Evolutionary conservation across 2,113 vertebrate species (phyloP).

Genomic region (Pseudopodoces humilis): DNA sequence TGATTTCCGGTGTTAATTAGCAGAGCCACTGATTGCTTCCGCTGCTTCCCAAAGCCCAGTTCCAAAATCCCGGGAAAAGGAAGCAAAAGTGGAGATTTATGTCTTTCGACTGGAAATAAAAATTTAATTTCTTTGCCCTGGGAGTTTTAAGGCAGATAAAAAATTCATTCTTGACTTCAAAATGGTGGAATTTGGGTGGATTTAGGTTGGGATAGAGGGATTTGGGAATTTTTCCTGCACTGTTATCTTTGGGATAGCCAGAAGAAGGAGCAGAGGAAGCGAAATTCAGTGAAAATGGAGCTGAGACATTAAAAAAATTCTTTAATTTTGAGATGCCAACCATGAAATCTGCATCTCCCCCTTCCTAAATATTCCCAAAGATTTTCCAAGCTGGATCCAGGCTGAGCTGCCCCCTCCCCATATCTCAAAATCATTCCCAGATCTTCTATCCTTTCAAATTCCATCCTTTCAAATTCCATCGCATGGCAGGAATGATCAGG

Average conservation of each 20-base stretch:
- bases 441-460: background rate
- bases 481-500: background rate
- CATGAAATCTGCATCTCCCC: background rate
- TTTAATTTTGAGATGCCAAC: background rate
- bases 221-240: background rate
- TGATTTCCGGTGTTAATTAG: background rate
- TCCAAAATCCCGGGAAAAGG: background rate
- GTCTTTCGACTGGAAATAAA: background rate
- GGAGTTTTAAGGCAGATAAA: background rate
- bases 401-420: background rate
- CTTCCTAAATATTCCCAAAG: background rate
- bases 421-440: background rate
- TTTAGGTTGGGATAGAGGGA: background rate
- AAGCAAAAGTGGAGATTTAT: background rate
- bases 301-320: accelerated
- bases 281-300: background rate
- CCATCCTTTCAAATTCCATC: background rate
- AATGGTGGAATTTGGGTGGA: background rate
- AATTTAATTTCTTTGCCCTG: background rate
- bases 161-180: background rate
- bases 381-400: background rate
- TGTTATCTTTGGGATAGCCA: background rate
- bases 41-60: background rate
- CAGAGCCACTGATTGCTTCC: background rate
- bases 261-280: background rate